Base-by-base conservation (phyloP, 2,888 invertebrate species). In the Conops quadrifasciatus region DNA sequence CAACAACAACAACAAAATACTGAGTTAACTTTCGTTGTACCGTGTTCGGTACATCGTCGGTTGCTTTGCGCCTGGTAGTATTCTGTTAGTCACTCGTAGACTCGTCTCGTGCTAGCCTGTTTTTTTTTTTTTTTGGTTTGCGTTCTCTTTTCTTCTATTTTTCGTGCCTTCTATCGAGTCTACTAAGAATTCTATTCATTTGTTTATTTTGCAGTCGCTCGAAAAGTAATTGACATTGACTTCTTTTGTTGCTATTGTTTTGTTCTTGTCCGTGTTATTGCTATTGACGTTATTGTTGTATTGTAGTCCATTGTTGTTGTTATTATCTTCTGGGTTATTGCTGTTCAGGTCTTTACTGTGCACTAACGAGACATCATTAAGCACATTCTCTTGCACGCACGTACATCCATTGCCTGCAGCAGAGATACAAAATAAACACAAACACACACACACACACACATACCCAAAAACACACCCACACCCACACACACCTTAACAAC, bases 221-320 rank as follows among this genome's bases (percentile, higher is more conserved):
- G 30, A 36, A 30, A 28, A 68, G 68, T 68, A 68, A 68, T 68
- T 68, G 68, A 68, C 70, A 70, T 70, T 70, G 70, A 64, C 70
- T 70, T 70, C 64, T 24, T 47, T 47, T 45, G 45, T 58, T 70
- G 58, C 56, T 62, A 36, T 28, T 62, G 24, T 59, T 47, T 58
- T 67, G 47, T 56, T 58, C 21, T 63, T 26, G 45, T 63, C n/a
- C n/a, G n/a, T 36, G 36, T 36, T 36, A 9, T 36, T 36, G 36
- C 36, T 36, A 9, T 9, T 36, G 36, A 7, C 9, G 36, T 36
- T 36, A 36, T 36, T 36, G 36, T 36, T 36, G 36, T 36, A 9
- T 9, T 36, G 36, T n/a, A n/a, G n/a, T n/a, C 36, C 9, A 36
- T 36, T 36, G 36, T 36, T 36, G 36, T 36, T 36, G 36, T 36